These are phyloP conservation scores for Xanthorhoe designata DNA, from an alignment of 2,888 invertebrate genomes.

Conservation along the genomic window DNA sequence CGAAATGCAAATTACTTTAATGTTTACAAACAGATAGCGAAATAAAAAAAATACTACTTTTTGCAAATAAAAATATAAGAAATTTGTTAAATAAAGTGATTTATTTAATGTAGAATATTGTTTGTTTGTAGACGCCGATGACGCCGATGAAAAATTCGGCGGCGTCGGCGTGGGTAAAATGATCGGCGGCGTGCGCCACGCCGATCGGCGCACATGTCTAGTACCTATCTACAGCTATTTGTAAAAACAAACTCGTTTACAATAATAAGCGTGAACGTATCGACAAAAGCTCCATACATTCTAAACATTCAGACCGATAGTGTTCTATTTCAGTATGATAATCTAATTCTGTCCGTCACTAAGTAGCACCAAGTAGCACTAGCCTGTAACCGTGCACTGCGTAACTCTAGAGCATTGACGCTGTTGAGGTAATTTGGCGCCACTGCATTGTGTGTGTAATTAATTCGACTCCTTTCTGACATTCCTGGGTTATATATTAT, in stretches of 20 bases:
- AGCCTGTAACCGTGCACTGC: slow-evolving; percentile 28
- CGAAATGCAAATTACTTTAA: no score
- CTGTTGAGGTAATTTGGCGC: slow-evolving; percentile 16
- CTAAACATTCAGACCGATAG: slow-evolving; percentile 17
- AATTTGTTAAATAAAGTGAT: no score
- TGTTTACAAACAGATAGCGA: no score
- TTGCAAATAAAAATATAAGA: no score
- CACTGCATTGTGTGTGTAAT: slow-evolving; percentile 5
- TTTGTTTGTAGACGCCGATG: no score
- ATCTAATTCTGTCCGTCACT: slow-evolving; percentile 37
- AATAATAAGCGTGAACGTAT: slow-evolving; percentile 1
- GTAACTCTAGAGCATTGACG: slow-evolving; percentile 27
- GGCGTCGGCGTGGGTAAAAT: no score
- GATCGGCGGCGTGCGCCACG: no score
- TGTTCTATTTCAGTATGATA: slow-evolving; percentile 34
- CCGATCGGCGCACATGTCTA: no score
- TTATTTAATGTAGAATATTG: no score
- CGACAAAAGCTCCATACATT: slow-evolving; percentile 18
- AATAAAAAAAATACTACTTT: no score
- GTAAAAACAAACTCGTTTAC: neutral
- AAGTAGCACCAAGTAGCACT: slow-evolving; percentile 24
- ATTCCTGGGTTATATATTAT: neutral
- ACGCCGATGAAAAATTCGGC: no score
- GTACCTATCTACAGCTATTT: neutral
- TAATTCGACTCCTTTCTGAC: neutral